These are phyloP conservation scores for Drosophila flavopinicola DNA, from an alignment of 2,888 invertebrate species.

Conservation along the genomic window DNA sequence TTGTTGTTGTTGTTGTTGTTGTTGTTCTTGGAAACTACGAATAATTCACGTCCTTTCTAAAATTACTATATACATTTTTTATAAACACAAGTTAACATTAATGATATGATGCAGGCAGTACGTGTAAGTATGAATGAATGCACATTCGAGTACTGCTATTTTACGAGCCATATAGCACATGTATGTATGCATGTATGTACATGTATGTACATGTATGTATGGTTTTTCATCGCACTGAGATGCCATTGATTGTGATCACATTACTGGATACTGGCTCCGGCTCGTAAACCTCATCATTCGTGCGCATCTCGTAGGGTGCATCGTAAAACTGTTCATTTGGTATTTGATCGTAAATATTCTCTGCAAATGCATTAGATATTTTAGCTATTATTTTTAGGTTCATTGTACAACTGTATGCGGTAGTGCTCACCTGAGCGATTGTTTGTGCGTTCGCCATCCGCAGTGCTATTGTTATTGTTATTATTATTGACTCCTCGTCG, in stretches of 20 bases:
- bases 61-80: slow-evolving; percentile 54
- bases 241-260: slow-evolving; percentile 94
- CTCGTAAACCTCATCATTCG: slow-evolving; percentile 87
- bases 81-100: slow-evolving; percentile 49
- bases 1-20: no score
- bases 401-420: neutral
- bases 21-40: slow-evolving; percentile 28
- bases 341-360: slow-evolving; percentile 87
- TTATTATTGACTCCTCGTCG: slow-evolving; percentile 32
- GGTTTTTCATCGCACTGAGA: slow-evolving; percentile 89
- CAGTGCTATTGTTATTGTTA: slow-evolving; percentile 1
- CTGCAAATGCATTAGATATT: slow-evolving; percentile 47
- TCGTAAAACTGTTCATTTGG: slow-evolving; percentile 90
- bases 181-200: neutral
- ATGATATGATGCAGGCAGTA: slow-evolving; percentile 5
- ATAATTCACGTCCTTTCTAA: slow-evolving; percentile 31
- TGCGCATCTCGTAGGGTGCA: slow-evolving; percentile 89
- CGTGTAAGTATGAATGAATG: neutral
- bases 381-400: neutral
- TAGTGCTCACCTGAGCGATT: slow-evolving; percentile 57
- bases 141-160: neutral
- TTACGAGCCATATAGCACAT: no score
- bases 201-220: slow-evolving; percentile 1
- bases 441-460: slow-evolving; percentile 34
- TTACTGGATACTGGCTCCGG: slow-evolving; percentile 83